Evolutionary conservation across 1,140 invertebrate genomes (phyloP).

Genomic region (Plutomurus gul): DNA sequence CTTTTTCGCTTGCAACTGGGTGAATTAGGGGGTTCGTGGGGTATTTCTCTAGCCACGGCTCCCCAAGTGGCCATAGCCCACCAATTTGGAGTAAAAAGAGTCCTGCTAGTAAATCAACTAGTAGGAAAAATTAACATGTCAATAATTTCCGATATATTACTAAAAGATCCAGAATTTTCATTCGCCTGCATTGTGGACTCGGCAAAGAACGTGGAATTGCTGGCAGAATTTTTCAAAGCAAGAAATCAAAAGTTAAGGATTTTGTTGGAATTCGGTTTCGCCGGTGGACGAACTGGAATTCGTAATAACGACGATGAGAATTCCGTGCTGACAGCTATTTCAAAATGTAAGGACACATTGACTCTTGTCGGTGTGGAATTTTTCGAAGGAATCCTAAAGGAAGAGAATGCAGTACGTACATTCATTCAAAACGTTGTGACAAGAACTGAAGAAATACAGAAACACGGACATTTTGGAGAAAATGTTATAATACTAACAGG

Average conservation of each 20-base stretch:
- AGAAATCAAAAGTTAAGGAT: slow-evolving; percentile 38
- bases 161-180: slow-evolving; percentile 33
- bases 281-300: slow-evolving; percentile 46
- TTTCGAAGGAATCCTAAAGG: slow-evolving; percentile 46
- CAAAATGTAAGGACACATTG: slow-evolving; percentile 6
- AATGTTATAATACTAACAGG: slow-evolving; percentile 42
- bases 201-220: slow-evolving; percentile 25
- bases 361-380: slow-evolving; percentile 47
- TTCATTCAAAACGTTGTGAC: slow-evolving; percentile 10
- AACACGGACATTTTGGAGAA: background rate
- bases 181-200: slow-evolving; percentile 50
- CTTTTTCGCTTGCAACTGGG: slow-evolving; percentile 37
- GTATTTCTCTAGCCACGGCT: slow-evolving; percentile 45
- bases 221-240: slow-evolving; percentile 43
- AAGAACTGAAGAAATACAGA: background rate
- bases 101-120: slow-evolving; percentile 49
- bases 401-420: background rate
- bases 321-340: slow-evolving; percentile 2
- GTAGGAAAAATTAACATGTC: slow-evolving; percentile 50
- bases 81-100: slow-evolving; percentile 19
- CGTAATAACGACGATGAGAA: slow-evolving; percentile 29
- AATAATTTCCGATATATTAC: slow-evolving; percentile 44
- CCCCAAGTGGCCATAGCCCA: slow-evolving; percentile 37
- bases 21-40: slow-evolving; percentile 31
- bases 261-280: slow-evolving; percentile 42